Percentiles rank a stretch among this genome's conserved stretches.
phyloP scores from a whole-genome alignment of 2,888 invertebrate genomes.

The Drosophila nr. medialis region DNA sequence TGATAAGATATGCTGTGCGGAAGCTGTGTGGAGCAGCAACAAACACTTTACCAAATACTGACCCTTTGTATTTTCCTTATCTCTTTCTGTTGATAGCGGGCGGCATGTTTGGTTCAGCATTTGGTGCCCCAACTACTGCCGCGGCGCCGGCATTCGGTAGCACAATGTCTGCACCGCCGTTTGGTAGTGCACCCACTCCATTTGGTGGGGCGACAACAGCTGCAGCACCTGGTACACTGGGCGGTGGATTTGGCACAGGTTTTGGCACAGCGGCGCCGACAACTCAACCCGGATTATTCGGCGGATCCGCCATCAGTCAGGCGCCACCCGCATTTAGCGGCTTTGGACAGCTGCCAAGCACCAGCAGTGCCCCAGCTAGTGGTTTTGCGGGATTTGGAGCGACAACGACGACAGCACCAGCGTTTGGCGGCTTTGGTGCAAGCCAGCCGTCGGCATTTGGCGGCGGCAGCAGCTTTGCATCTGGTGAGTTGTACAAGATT shows the following conservation, averaged over 20 bases:
- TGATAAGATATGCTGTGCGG: slow-evolving; percentile 55
- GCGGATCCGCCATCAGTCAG: slow-evolving; percentile 63
- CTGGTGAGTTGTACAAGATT: slow-evolving; percentile 45
- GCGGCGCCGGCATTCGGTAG: slow-evolving; percentile 56
- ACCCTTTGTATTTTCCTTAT: slow-evolving; percentile 55
- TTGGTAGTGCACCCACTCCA: slow-evolving; percentile 64
- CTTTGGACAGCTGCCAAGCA: slow-evolving; percentile 77
- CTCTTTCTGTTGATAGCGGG: slow-evolving; percentile 63
- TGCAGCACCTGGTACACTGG: slow-evolving; percentile 64
- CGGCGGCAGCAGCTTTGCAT: slow-evolving; percentile 48
- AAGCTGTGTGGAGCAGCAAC: slow-evolving; percentile 27
- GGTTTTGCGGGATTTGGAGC: slow-evolving; percentile 82
- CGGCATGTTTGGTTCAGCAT: slow-evolving; percentile 80
- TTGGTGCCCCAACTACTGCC: slow-evolving; percentile 64
- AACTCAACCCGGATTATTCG: slow-evolving; percentile 84
- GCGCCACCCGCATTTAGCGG: slow-evolving; percentile 85
- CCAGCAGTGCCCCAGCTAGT: slow-evolving; percentile 56
- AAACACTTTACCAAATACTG: slow-evolving; percentile 37
- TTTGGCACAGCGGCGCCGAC: slow-evolving; percentile 84
- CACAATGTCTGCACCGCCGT: slow-evolving; percentile 66
- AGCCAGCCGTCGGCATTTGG: slow-evolving; percentile 52
- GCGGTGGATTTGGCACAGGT: slow-evolving; percentile 80
- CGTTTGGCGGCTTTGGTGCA: slow-evolving; percentile 85
- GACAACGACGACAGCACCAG: slow-evolving; percentile 83
- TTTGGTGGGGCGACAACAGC: slow-evolving; percentile 71